These are phyloP conservation scores for Eupithecia tripunctaria DNA, from an alignment of 2,888 invertebrate species.

Conservation along the genomic window DNA sequence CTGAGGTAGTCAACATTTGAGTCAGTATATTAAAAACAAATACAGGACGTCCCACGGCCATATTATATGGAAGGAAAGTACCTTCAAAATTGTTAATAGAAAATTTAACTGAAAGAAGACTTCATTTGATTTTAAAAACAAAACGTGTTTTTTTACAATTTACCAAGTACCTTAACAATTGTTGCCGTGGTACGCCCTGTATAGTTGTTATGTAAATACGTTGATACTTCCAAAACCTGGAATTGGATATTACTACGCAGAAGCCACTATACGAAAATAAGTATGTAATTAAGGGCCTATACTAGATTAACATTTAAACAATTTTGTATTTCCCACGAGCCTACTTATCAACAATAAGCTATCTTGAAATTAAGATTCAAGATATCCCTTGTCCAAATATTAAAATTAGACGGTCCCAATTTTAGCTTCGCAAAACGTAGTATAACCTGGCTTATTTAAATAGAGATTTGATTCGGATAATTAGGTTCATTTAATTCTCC, in stretches of 20 bases:
- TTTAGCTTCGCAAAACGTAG: conserved; percentile 3
- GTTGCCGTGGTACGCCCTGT: background rate
- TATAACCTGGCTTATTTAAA: background rate
- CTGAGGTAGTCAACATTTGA: background rate
- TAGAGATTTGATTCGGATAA: background rate
- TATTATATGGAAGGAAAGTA: too few species aligned
- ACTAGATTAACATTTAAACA: conserved; percentile 9
- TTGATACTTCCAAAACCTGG: background rate
- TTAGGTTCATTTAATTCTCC: background rate
- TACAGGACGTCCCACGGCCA: too few species aligned
- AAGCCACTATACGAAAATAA: background rate
- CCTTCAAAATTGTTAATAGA: too few species aligned
- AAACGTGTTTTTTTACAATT: too few species aligned
- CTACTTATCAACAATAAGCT: conserved; percentile 14
- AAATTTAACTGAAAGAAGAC: too few species aligned
- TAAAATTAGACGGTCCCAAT: conserved; percentile 14
- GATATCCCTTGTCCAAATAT: conserved; percentile 20
- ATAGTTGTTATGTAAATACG: too few species aligned
- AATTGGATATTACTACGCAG: background rate
- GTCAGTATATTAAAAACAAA: too few species aligned
- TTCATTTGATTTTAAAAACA: too few species aligned
- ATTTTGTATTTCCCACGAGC: conserved; percentile 17
- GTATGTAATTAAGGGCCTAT: background rate
- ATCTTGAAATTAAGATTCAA: conserved; percentile 21
- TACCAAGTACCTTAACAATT: too few species aligned